A percentile compares a stretch with the other conserved stretches of the same genome.
Evolutionary conservation across 2,797 vertebrate genomes (phyloP).

Genomic region (Otus scops): DNA sequence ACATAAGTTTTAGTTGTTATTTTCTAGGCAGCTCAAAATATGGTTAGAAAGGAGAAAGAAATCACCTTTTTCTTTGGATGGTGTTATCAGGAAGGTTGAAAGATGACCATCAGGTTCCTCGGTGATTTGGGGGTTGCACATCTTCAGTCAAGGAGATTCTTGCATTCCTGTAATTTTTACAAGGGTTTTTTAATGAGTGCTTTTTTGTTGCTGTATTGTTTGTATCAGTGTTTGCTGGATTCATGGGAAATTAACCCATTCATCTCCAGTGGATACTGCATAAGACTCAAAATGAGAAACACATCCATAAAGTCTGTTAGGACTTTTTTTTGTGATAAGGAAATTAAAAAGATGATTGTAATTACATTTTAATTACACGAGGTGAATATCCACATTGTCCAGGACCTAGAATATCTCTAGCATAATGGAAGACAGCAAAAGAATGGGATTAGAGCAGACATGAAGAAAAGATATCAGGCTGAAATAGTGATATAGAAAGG

Average conservation of each 20-base stretch:
- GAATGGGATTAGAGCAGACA: neutral
- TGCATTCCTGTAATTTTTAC: neutral
- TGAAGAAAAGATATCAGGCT: neutral
- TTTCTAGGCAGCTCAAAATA: neutral
- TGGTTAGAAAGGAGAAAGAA: neutral
- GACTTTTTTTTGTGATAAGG: neutral
- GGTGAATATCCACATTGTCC: neutral
- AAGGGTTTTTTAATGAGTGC: accelerated
- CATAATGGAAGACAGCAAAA: neutral
- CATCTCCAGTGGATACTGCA: neutral
- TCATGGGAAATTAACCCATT: neutral
- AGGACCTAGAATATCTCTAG: neutral
- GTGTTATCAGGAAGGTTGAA: neutral
- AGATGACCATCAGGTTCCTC: neutral
- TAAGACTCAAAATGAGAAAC: neutral
- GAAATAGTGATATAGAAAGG: neutral
- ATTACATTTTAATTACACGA: slow-evolving; percentile 18
- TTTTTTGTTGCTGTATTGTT: neutral
- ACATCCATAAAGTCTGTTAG: neutral
- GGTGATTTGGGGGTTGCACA: neutral
- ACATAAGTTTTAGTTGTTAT: neutral
- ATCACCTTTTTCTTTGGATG: neutral
- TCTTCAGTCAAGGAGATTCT: neutral
- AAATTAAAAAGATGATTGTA: neutral
- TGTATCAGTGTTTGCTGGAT: neutral